Percentiles rank a stretch among this genome's conserved stretches.
Evolutionary conservation across 2,797 vertebrate genomes (phyloP).

Genomic region (Limosa lapponica): DNA sequence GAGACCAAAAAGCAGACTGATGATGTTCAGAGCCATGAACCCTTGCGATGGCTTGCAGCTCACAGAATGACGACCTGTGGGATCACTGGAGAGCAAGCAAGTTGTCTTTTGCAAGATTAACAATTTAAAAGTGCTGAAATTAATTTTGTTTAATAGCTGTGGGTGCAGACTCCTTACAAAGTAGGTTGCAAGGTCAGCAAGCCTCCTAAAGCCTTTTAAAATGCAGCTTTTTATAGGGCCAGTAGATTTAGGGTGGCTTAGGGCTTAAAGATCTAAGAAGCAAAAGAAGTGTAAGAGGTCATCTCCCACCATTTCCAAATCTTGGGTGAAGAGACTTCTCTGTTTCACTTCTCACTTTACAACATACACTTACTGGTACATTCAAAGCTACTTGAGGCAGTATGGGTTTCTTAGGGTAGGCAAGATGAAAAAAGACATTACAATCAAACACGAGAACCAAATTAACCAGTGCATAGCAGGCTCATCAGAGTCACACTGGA

Average conservation of each 20-base stretch:
- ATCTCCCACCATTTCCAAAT: conserved; percentile 12
- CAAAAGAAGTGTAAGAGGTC: conserved; percentile 15
- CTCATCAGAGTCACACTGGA: background rate
- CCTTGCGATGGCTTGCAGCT: conserved; percentile 20
- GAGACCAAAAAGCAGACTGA: conserved; percentile 38
- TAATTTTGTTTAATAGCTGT: conserved; percentile 69
- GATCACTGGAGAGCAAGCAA: conserved; percentile 58
- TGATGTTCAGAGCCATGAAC: conserved; percentile 26
- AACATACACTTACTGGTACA: background rate
- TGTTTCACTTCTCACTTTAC: background rate
- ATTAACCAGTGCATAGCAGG: background rate
- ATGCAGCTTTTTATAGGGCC: conserved; percentile 49
- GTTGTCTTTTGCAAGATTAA: conserved; percentile 68
- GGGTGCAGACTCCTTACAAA: conserved; percentile 64
- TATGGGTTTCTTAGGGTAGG: background rate
- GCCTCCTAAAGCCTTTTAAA: conserved; percentile 62
- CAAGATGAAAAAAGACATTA: background rate
- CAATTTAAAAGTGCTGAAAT: conserved; percentile 70
- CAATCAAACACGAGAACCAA: background rate
- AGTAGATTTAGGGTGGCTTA: conserved; percentile 50
- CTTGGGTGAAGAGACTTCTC: background rate
- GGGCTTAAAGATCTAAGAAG: conserved; percentile 41
- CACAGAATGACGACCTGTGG: conserved; percentile 31
- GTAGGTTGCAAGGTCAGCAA: conserved; percentile 64
- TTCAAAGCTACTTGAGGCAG: background rate